phyloP scores from a whole-genome alignment of 2,888 invertebrate species.

The Drosophila subsilvestris region DNA sequence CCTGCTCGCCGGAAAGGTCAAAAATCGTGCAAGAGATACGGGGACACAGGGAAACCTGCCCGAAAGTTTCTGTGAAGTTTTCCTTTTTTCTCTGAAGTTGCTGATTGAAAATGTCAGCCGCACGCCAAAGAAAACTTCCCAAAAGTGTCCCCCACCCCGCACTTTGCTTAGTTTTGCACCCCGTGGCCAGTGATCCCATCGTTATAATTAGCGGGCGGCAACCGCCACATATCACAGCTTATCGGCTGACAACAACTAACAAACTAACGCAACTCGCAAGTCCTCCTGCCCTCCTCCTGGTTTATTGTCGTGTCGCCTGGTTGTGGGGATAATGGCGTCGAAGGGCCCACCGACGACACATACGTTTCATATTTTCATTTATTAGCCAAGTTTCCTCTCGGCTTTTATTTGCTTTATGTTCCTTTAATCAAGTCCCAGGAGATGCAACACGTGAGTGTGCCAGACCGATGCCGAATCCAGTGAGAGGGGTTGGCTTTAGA shows the following conservation, averaged over 20 bases:
- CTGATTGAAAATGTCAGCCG: constrained; percentile 75
- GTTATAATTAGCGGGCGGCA: constrained; percentile 66
- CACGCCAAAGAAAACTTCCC: constrained; percentile 46
- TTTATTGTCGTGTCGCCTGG: constrained; percentile 27
- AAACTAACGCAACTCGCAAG: constrained; percentile 1
- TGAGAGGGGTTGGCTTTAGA: constrained; percentile 44
- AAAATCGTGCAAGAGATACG: constrained; percentile 24
- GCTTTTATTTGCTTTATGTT: constrained; percentile 75
- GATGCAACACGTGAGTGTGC: constrained; percentile 81
- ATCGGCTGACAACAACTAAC: constrained; percentile 52
- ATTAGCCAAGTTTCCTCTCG: constrained; percentile 68
- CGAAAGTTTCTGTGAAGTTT: constrained; percentile 32
- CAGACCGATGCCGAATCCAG: constrained; percentile 47
- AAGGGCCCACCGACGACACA: constrained; percentile 41
- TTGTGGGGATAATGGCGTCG: constrained; percentile 43
- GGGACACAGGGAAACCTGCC: constrained; percentile 11
- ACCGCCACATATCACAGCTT: constrained; percentile 38
- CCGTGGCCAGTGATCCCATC: constrained; percentile 8
- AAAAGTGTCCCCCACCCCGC: constrained; percentile 20
- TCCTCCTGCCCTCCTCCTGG: too few relatives aligned
- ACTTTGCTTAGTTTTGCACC: neutral
- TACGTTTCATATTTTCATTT: constrained; percentile 76
- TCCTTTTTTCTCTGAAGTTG: constrained; percentile 25
- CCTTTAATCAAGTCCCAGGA: constrained; percentile 81
- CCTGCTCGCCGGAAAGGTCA: constrained; percentile 37